Percentiles rank a stretch among this genome's conserved stretches.
These are phyloP conservation scores for Sussaba pulchella DNA, from an alignment of 2,888 invertebrate genomes.

Conservation along the genomic window DNA sequence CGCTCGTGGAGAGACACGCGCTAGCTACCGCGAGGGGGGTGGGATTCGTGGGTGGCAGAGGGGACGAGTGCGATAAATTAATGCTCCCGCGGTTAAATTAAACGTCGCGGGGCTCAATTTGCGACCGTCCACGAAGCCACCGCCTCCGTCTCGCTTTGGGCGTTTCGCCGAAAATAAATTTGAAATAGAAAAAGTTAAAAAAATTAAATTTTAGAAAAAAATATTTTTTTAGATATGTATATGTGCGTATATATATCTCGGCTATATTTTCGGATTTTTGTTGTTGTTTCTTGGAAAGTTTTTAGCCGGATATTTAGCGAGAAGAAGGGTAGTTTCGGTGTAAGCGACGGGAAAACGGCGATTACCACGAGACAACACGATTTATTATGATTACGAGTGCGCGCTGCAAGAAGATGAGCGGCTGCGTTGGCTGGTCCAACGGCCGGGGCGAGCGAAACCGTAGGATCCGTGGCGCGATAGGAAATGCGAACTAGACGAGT, in stretches of 20 bases:
- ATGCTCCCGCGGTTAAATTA: slow-evolving; percentile 78
- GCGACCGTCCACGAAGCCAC: slow-evolving; percentile 30
- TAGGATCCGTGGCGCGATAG: slow-evolving; percentile 35
- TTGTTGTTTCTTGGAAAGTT: background rate
- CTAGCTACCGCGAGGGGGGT: slow-evolving; percentile 69
- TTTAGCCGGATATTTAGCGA: background rate
- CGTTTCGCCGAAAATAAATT: slow-evolving; percentile 3
- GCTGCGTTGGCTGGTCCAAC: background rate
- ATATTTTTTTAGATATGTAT: background rate
- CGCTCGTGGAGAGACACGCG: slow-evolving; percentile 69
- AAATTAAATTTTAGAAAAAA: too few relatives aligned
- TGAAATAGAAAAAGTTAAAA: too few relatives aligned
- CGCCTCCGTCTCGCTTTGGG: background rate
- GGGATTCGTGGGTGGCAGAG: background rate
- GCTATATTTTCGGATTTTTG: background rate
- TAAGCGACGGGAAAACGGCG: background rate
- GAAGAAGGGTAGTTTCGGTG: slow-evolving; percentile 1
- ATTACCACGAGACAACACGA: slow-evolving; percentile 41
- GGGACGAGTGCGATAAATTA: slow-evolving; percentile 74
- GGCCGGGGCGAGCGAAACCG: slow-evolving; percentile 16
- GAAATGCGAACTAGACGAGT: slow-evolving; percentile 32
- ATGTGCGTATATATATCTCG: too few relatives aligned
- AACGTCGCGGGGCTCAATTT: slow-evolving; percentile 72
- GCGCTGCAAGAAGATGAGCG: slow-evolving; percentile 15
- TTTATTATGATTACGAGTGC: slow-evolving; percentile 58